A percentile compares a stretch with the other conserved stretches of the same genome.
These are phyloP conservation scores for Chelonus insularis DNA, from an alignment of 1,140 invertebrate genomes.

Conservation along the genomic window DNA sequence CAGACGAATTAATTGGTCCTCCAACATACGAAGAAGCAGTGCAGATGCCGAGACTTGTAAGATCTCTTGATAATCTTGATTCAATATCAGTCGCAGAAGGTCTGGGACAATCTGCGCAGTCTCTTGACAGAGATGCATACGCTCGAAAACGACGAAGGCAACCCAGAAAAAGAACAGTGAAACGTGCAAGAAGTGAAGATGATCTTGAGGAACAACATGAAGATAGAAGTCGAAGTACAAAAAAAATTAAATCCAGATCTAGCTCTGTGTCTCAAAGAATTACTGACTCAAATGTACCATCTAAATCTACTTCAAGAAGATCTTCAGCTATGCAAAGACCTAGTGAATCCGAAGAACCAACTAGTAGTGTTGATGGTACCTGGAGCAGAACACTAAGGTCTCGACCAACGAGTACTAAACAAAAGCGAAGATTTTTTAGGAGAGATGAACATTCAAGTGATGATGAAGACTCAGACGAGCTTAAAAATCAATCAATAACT, in stretches of 20 bases:
- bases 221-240: constrained; percentile 35
- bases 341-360: constrained; percentile 30
- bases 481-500: constrained; percentile 2
- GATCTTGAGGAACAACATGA: constrained; percentile 43
- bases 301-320: constrained; percentile 8
- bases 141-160: constrained; percentile 39
- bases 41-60: constrained; percentile 65
- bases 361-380: constrained; percentile 15
- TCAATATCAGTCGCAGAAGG: constrained; percentile 28
- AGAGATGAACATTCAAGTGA: constrained; percentile 46
- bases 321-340: constrained; percentile 8
- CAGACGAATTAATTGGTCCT: constrained; percentile 66
- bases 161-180: constrained; percentile 38
- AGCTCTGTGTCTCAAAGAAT: background rate
- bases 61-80: constrained; percentile 49
- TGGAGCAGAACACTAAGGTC: constrained; percentile 30
- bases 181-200: constrained; percentile 48
- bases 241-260: constrained; percentile 14
- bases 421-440: constrained; percentile 33
- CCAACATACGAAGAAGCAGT: constrained; percentile 76
- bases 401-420: constrained; percentile 41
- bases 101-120: constrained; percentile 13
- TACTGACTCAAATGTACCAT: background rate
- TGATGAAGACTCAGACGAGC: constrained; percentile 54
- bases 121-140: constrained; percentile 7